A percentile compares a stretch with the other conserved stretches of the same genome.
Evolutionary conservation across 1,140 invertebrate species (phyloP).

Genomic region (Eumeta japonica): DNA sequence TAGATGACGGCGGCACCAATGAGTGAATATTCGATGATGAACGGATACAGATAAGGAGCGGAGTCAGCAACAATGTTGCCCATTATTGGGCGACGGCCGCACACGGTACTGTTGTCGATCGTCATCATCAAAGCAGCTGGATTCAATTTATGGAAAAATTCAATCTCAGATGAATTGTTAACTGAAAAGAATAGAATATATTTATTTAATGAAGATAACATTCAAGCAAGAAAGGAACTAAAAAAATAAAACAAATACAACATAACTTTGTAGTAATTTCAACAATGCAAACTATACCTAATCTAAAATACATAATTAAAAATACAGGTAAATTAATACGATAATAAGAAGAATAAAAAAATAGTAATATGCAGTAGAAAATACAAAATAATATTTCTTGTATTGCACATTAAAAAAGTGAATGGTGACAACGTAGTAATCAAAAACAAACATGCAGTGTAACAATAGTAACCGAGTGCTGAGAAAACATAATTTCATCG

Average conservation of each 20-base stretch:
- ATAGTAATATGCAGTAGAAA: too few species aligned
- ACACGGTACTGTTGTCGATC: conserved; percentile 61
- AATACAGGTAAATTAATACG: not conserved
- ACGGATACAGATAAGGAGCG: conserved; percentile 91
- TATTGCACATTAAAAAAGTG: too few species aligned
- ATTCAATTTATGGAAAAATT: conserved; percentile 61
- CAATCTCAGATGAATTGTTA: conserved; percentile 58
- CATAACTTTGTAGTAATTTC: not conserved
- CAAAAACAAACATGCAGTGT: too few species aligned
- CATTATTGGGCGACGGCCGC: conserved; percentile 86
- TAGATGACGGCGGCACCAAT: conserved; percentile 96
- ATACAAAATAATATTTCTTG: too few species aligned
- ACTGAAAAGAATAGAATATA: conserved; percentile 24
- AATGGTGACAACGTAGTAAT: too few species aligned
- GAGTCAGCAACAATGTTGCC: conserved; percentile 88
- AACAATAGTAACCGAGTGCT: too few species aligned
- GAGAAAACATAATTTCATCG: too few species aligned
- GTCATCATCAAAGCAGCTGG: conserved; percentile 63
- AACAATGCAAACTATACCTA: not conserved
- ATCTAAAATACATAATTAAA: not conserved
- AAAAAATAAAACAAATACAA: conserved; percentile 8
- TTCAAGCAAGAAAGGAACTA: conserved; percentile 5
- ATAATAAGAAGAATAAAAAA: too few species aligned
- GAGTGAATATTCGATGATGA: conserved; percentile 95
- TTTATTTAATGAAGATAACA: too few species aligned